Evolutionary conservation across 92 coral and sea anemone genomes (phyloP).

Genomic region (Scolanthus callimorphus): DNA sequence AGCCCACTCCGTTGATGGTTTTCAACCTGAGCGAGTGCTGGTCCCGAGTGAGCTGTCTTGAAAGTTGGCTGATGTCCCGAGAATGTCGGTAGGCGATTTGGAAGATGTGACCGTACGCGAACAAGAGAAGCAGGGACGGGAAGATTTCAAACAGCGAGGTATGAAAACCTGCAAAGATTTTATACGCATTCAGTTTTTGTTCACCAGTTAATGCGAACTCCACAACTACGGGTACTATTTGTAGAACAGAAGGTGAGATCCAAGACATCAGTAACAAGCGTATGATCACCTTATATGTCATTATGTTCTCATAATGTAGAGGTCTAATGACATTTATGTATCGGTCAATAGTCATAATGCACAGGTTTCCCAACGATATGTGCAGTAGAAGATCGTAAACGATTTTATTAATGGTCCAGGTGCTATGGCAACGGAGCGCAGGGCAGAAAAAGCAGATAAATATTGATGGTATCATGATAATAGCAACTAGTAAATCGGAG

Average conservation of each 20-base stretch:
- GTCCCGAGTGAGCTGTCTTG: slow-evolving; percentile 11
- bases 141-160: slow-evolving; percentile 27
- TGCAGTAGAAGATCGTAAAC: slow-evolving; percentile 51
- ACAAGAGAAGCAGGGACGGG: slow-evolving; percentile 29
- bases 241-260: slow-evolving; percentile 27
- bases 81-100: slow-evolving; percentile 40
- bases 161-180: slow-evolving; percentile 21
- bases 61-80: slow-evolving; percentile 33
- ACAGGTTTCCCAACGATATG: slow-evolving; percentile 45
- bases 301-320: slow-evolving; percentile 15
- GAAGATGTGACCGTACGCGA: slow-evolving; percentile 52
- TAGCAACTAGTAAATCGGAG: slow-evolving; percentile 45
- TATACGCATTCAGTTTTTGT: slow-evolving; percentile 3
- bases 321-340: slow-evolving; percentile 48
- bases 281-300: slow-evolving; percentile 28
- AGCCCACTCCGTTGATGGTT: slow-evolving; percentile 20
- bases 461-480: slow-evolving; percentile 51
- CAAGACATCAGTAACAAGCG: slow-evolving; percentile 37
- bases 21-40: slow-evolving; percentile 5
- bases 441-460: slow-evolving; percentile 46
- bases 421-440: slow-evolving; percentile 16
- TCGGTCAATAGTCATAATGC: slow-evolving; percentile 53
- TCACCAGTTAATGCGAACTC: slow-evolving; percentile 6
- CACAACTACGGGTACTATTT: slow-evolving; percentile 11
- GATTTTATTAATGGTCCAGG: slow-evolving; percentile 51